Evolutionary conservation across 2,888 invertebrate species (phyloP), one percentile per base, ranked within the genome.

Genomic region (Lapara coniferarum): DNA sequence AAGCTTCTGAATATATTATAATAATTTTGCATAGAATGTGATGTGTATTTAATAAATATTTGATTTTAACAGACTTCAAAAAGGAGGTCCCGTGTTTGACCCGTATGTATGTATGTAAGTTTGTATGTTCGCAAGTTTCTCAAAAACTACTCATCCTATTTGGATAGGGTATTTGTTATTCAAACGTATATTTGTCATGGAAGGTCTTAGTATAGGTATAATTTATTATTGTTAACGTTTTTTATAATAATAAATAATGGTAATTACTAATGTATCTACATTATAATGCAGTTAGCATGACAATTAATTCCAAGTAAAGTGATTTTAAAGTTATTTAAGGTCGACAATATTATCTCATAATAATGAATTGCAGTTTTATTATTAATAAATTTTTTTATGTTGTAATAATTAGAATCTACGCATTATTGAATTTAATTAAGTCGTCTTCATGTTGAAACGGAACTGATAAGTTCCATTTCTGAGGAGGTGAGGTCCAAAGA

Each of bases 401-500:
- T 25, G 25, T 25, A 25, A 59, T 59, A 30, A 59, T 44, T 59
- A 59, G 37, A 59, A 58, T 44, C 2, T 44, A 37, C 25, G 56
- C 13, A 56, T 49, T 13, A 12, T 49, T 63, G 6, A 46, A 63
- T 19, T 49, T 19, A 19, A 63, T 19, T 63, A 19, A 63, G 12
- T 19, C 4, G 12, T 19, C 5, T 25, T 25, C 25, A 25, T 12
- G n/a, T 46, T 63, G 49, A 49, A 63, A 46, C 19, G 63, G 49
- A 63, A 57, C 56, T 69, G 70, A 74, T 74, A 73, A 71, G 49
- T 67, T 66, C 14, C 69, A 73, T 71, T 71, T 71, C 51, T 46
- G 19, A n/a, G 69, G 52, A 75, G 74, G 74, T 72, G 66, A 71
- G 71, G 73, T 75, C 72, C 72, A 70, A 66, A 55, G 56, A 53